phyloP scores from a whole-genome alignment of 2,113 vertebrate species.

The Plestiodon gilberti region DNA sequence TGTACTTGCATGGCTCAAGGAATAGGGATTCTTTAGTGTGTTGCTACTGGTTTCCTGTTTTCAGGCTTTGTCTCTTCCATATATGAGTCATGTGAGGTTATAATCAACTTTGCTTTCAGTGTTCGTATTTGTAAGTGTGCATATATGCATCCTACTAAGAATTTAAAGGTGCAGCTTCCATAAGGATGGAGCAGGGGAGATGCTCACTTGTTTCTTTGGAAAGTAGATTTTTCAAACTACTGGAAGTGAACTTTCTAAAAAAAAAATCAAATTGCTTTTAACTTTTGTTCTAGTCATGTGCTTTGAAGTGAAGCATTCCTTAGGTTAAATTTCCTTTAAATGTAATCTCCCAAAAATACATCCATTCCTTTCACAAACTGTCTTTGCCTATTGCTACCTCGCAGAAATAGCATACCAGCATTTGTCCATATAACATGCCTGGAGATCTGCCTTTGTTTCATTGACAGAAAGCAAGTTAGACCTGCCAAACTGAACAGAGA shows the following conservation, averaged over 20 bases:
- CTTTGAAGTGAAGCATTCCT: neutral
- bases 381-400: neutral
- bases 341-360: neutral
- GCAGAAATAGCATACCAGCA: neutral
- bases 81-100: neutral
- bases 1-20: slow-evolving; percentile 1
- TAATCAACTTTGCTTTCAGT: neutral
- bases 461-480: neutral
- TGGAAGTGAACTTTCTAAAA: neutral
- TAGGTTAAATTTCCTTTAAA: neutral
- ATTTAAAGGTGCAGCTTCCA: neutral
- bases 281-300: neutral
- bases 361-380: neutral
- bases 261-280: neutral
- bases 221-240: neutral
- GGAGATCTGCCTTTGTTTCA: neutral
- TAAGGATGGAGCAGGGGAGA: neutral
- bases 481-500: neutral
- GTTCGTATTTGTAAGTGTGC: neutral
- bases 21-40: neutral
- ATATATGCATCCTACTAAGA: no score
- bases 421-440: neutral
- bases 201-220: neutral
- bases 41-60: slow-evolving; percentile 10
- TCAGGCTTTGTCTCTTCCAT: neutral